Conservation (phyloP, 2,888 invertebrate species). For the Flexamia atlantica region DNA sequence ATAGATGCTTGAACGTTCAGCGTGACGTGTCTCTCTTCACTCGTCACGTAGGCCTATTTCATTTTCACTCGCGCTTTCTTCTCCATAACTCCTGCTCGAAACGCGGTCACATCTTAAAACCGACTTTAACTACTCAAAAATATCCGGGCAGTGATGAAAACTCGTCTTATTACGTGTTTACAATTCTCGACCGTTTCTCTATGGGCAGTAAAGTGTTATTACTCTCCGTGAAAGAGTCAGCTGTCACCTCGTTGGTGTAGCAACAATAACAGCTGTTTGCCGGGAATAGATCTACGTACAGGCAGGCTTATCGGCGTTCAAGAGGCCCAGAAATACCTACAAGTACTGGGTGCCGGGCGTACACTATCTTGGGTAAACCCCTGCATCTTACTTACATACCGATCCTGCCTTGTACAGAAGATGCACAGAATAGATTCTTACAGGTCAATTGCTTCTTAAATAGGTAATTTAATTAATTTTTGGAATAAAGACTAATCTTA, state of each 20-base stretch:
- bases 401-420: no score
- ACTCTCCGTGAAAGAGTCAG: conserved; percentile 20
- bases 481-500: no score
- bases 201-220: conserved; percentile 15
- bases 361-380: no score
- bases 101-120: conserved; percentile 3
- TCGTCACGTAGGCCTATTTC: not conserved
- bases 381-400: no score
- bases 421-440: no score
- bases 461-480: no score
- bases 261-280: conserved; percentile 34
- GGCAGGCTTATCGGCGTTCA: conserved; percentile 33
- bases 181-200: conserved; percentile 10
- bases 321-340: conserved; percentile 39
- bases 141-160: conserved; percentile 25
- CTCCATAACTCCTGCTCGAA: conserved; percentile 10
- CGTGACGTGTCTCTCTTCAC: no score
- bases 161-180: conserved; percentile 12
- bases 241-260: conserved; percentile 33
- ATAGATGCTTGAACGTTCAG: no score
- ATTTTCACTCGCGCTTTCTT: conserved; percentile 15
- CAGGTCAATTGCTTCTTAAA: no score
- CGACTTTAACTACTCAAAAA: conserved; percentile 18
- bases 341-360: not conserved
- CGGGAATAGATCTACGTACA: conserved; percentile 28